Evolutionary conservation across 2,888 invertebrate species (phyloP), one percentile per base, ranked within the genome.

Genomic region (Phragmatobia fuliginosa): DNA sequence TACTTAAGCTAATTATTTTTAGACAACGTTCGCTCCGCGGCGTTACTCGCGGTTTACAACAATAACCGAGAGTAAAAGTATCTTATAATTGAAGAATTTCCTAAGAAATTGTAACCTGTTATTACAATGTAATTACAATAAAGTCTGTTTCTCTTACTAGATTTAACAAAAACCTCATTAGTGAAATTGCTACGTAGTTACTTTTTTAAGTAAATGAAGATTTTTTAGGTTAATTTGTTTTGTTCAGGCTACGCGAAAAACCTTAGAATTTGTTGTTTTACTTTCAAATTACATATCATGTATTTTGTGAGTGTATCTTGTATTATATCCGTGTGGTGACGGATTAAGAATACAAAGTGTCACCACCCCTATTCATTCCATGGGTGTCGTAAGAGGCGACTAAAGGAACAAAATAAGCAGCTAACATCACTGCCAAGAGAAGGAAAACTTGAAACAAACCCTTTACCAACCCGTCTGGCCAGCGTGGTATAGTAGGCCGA

Each of bases 141-240:
- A n/a, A 49, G n/a, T 10, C 49, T 49, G 49, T 49, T 49, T n/a
- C 49, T 49, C n/a, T 49, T 49, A n/a, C 49, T 49, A 49, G 49
- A 49, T 49, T 49, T 8, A 49, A n/a, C 10, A 49, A n/a, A 49
- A 49, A 49, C n/a, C 10, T 49, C 49, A 49, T 49, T 49, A 49
- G n/a, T n/a, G n/a, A 49, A n/a, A 49, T 49, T 49, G 8, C 49
- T 49, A 49, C 21, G 49, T 10, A 3, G 49, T 49, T 49, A n/a
- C n/a, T 49, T 49, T n/a, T 49, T 2, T 3, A n/a, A n/a, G 49
- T 49, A 49, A 49, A 49, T n/a, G n/a, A 49, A 49, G 25, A 25
- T 52, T 52, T 45, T 52, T 52, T 52, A 10, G 25, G 25, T 25
- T 52, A 25, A 28, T 52, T 52, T 5, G 11, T 52, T 52, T 52